Evolutionary conservation across 2,888 invertebrate species (phyloP), one percentile per base, ranked within the genome.

Genomic region (Melanargia galathea): DNA sequence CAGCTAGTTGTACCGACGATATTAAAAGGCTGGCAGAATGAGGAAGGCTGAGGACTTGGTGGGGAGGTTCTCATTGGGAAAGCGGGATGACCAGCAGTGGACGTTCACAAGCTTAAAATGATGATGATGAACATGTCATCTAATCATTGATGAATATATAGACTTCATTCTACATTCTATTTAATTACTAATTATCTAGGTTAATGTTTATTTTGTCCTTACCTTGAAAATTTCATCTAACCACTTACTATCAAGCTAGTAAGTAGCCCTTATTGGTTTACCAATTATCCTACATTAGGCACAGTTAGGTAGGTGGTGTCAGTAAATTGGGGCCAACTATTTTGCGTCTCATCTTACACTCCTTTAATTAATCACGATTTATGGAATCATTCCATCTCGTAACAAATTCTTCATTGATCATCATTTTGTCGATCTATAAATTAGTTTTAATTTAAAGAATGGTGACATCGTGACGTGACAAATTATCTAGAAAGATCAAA

Each of bases 291-390:
- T 24, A 24, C 8, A n/a, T n/a, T n/a, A n/a, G n/a, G n/a, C n/a
- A n/a, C n/a, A n/a, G n/a, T n/a, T n/a, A n/a, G n/a, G n/a, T n/a
- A n/a, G n/a, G n/a, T 33, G 20, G 33, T 35, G 18, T 16, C n/a
- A 33, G 18, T 35, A 52, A 52, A 52, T 52, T 52, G 52, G 52
- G 13, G 10, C 20, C 11, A 18, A 30, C 18, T 6, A 35, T 52
- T 35, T 35, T 35, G 52, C 33, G 33, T 20, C 18, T 16, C 33
- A 52, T 35, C 13, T 18, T 18, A 26, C 48, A 26, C 48, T 35
- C 10, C 35, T 52, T 33, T 35, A 52, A 52, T 52, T 52, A 11
- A 52, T 20, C 35, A 20, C 22, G 52, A 52, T 35, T 52, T 20
- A 24, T 48, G 13, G 13, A 24, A 22, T 13, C n/a, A 18, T 52